Base-by-base conservation (phyloP, 2,888 invertebrate genomes). In the Napeogenes inachia region DNA sequence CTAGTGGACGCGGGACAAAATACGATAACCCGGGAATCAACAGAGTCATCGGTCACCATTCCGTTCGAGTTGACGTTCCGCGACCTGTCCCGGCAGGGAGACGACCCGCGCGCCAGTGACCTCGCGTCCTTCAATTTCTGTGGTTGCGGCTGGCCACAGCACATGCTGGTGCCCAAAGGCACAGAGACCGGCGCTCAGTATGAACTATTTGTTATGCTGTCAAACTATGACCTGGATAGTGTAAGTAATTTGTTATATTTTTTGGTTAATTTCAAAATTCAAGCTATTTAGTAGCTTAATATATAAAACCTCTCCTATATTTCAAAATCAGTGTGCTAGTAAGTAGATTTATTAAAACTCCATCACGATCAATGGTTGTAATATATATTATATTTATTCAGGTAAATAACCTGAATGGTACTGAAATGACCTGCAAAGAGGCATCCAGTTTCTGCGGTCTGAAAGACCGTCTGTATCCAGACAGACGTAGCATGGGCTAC, bases 371-470 rank as follows among this genome's bases (percentile, higher is more conserved):
- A 21, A 21, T 21, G 21, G 30, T 21, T 38, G 45, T 47, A 46
- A 46, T 46, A 46, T 13, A 12, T 2, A 13, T 21, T 47, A 47
- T 47, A 47, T 47, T 30, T 50, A 30, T 60, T 55, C 62, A 90
- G 91, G 71, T 91, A 46, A 85, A 85, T 3, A 84, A 87, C 67
- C 72, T 81, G 0, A 80, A 78, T 32, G 80, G 80, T 21, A 62
- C 64, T 0, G 84, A 91, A 50, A 57, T 80, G 67, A 78, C 81
- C 3, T 96, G 96, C 81, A 93, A 92, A 54, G 94, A 95, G 78
- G 95, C 96, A 0, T 92, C 93, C 58, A 94, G 94, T 69, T 97
- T 93, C 83, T 97, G 97, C 73, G 97, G 97, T 2, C 87, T 96
- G 30, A 92, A 93, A 59, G 95, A 95, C 83, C 92, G 92, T 61